These are phyloP conservation scores for Clavelina lepadiformis DNA, from an alignment of 23 tunicate species.

Conservation along the genomic window DNA sequence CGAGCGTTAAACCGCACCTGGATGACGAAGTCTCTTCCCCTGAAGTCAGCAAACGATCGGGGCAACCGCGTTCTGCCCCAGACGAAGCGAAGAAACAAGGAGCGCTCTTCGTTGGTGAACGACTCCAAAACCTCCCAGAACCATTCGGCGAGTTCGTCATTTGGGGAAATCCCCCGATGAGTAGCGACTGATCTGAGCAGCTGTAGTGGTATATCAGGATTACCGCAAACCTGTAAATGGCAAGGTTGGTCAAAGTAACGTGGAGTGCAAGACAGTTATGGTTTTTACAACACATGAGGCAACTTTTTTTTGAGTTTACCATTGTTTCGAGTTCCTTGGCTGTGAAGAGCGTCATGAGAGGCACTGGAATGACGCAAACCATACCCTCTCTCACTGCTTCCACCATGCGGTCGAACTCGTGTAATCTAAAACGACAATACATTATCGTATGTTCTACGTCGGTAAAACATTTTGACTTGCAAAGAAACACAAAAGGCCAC, in stretches of 20 bases:
- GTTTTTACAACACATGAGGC: too few species aligned
- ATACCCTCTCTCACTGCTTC: slow-evolving; percentile 73
- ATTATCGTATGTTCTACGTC: background rate
- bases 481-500: too few species aligned
- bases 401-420: slow-evolving; percentile 66
- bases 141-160: slow-evolving; percentile 54
- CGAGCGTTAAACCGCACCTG: slow-evolving; percentile 27
- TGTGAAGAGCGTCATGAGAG: slow-evolving; percentile 57
- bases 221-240: slow-evolving; percentile 66
- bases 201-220: slow-evolving; percentile 66
- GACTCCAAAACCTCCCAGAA: slow-evolving; percentile 81
- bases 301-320: too few species aligned
- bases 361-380: slow-evolving; percentile 61
- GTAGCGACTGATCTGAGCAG: slow-evolving; percentile 78
- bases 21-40: slow-evolving; percentile 87
- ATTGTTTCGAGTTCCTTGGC: slow-evolving; percentile 76
- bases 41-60: slow-evolving; percentile 77
- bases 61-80: slow-evolving; percentile 91
- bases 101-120: slow-evolving; percentile 60
- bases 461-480: background rate
- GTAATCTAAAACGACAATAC: slow-evolving; percentile 37
- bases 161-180: slow-evolving; percentile 49
- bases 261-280: too few species aligned
- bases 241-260: background rate
- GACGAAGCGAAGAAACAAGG: slow-evolving; percentile 83